These are phyloP conservation scores for Hirtodrosophila histrioides DNA, from an alignment of 2,888 invertebrate species.

Conservation along the genomic window DNA sequence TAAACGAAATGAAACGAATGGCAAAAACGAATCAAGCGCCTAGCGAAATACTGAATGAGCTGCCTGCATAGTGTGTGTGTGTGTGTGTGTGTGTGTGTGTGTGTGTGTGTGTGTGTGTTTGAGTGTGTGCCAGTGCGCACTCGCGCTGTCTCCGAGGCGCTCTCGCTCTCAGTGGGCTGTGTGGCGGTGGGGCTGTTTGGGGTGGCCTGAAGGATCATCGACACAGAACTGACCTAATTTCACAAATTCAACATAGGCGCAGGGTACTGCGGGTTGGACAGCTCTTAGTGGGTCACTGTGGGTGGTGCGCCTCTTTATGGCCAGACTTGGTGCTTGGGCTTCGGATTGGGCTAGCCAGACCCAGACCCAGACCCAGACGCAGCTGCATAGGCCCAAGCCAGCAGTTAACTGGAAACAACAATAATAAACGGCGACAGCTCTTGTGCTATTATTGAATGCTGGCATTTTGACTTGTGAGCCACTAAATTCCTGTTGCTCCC, in stretches of 20 bases:
- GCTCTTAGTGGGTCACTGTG: slow-evolving; percentile 69
- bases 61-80: slow-evolving; percentile 37
- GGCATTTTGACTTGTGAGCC: slow-evolving; percentile 55
- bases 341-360: slow-evolving; percentile 12
- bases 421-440: slow-evolving; percentile 56
- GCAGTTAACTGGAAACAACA: slow-evolving; percentile 33
- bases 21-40: slow-evolving; percentile 53
- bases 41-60: slow-evolving; percentile 60
- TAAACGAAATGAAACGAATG: slow-evolving; percentile 63
- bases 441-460: slow-evolving; percentile 50
- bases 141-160: slow-evolving; percentile 58
- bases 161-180: slow-evolving; percentile 17
- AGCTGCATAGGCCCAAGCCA: slow-evolving; percentile 53
- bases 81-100: slow-evolving; percentile 24
- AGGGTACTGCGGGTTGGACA: slow-evolving; percentile 49
- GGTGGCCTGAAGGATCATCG: slow-evolving; percentile 84
- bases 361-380: slow-evolving; percentile 22
- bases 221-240: slow-evolving; percentile 85
- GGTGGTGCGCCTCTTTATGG: slow-evolving; percentile 45
- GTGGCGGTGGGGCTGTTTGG: slow-evolving; percentile 47
- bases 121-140: slow-evolving; percentile 53
- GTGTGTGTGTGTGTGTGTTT: slow-evolving; percentile 28
- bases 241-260: slow-evolving; percentile 81
- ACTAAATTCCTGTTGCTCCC: slow-evolving; percentile 6
- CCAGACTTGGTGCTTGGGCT: slow-evolving; percentile 22